These are phyloP conservation scores for Dryoscopus gambensis DNA, from an alignment of 2,113 vertebrate genomes.

Conservation along the genomic window DNA sequence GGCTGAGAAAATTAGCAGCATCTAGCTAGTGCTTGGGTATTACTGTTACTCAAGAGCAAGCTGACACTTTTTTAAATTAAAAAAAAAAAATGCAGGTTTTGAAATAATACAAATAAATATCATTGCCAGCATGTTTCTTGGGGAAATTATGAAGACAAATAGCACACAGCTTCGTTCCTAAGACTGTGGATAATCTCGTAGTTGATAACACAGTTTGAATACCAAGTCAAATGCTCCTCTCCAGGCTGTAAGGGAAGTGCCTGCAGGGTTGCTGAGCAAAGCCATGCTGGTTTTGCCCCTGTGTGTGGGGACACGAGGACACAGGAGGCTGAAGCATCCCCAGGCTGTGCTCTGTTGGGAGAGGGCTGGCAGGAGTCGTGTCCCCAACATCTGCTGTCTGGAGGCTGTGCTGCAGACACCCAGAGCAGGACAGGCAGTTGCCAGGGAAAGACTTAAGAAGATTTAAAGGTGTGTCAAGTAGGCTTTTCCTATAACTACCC, in stretches of 20 bases:
- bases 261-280: neutral
- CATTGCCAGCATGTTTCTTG: neutral
- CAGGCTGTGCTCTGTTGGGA: neutral
- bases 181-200: neutral
- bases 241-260: neutral
- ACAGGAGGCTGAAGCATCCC: neutral
- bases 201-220: neutral
- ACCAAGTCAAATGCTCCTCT: neutral
- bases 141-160: neutral
- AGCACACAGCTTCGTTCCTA: neutral
- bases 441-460: neutral
- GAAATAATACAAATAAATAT: neutral
- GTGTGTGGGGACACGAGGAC: neutral
- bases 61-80: neutral
- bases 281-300: neutral
- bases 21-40: neutral
- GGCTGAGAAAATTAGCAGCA: neutral
- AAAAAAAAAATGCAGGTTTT: neutral
- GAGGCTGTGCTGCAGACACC: neutral
- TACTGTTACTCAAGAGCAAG: neutral
- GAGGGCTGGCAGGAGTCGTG: neutral
- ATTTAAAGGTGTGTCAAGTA: conserved; percentile 34
- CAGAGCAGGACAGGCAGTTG: neutral
- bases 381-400: conserved; percentile 1
- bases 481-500: neutral